Evolutionary conservation across 2,888 invertebrate species (phyloP).

Genomic region (Folsomia manolachei): DNA sequence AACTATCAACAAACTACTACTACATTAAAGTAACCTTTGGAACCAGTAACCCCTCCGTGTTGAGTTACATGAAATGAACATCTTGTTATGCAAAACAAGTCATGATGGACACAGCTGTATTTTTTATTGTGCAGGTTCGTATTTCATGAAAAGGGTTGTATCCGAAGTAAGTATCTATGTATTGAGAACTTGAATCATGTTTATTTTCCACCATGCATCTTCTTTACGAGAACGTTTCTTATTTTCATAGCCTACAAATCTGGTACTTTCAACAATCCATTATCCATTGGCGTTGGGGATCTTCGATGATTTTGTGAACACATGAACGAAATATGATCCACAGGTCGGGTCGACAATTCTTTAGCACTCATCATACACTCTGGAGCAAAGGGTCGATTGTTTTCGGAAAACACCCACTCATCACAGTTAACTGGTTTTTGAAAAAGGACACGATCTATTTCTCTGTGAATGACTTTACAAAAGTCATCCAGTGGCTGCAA

Average conservation of each 20-base stretch:
- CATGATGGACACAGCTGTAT: background rate
- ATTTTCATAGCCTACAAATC: too few species aligned
- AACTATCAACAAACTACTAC: background rate
- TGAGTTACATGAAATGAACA: too few species aligned
- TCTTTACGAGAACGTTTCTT: too few species aligned
- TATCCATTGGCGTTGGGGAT: background rate
- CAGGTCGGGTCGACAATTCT: slow-evolving; percentile 1
- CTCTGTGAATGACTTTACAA: slow-evolving; percentile 12
- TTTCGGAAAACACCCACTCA: slow-evolving; percentile 12
- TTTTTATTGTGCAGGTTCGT: background rate
- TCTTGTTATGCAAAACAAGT: too few species aligned
- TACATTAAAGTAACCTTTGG: too few species aligned
- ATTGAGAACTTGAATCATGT: too few species aligned
- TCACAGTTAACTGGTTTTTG: background rate
- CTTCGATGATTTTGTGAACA: background rate
- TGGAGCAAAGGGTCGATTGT: slow-evolving; percentile 15
- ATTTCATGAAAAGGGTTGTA: background rate
- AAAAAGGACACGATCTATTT: slow-evolving; percentile 16
- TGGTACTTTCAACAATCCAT: background rate
- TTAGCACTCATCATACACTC: slow-evolving; percentile 11
- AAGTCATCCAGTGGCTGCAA: slow-evolving; percentile 19
- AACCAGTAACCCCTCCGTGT: too few species aligned
- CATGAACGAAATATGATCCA: background rate
- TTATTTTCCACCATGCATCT: too few species aligned
- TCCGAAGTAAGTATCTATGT: too few species aligned